Base-by-base conservation (phyloP, 2,113 vertebrate genomes). In the Echinops telfairi region DNA sequence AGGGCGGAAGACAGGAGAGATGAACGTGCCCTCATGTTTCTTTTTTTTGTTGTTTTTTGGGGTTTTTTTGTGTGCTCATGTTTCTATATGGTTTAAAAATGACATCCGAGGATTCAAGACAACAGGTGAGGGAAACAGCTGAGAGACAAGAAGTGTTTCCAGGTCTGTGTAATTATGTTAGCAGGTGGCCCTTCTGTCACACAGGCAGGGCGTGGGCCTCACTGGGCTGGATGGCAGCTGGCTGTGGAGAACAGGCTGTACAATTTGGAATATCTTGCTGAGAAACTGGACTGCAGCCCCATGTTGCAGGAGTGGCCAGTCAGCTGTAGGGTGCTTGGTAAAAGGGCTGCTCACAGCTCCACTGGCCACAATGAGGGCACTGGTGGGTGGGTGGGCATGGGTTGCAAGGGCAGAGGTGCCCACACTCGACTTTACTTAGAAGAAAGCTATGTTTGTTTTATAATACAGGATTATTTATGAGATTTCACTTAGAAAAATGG, bases 231-330 rank as follows among this genome's bases (percentile, higher is more conserved):
- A 80, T 40, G 3, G 22, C 80, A 76, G 40, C 89, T 92, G 73
- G 47, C 3, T 47, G 15, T 3, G 27, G 43, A 17, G 15, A 53
- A 53, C 33, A 33, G 17, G 60, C 3, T n/a, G 38, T 31, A 12
- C 7, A 22, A 75, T 60, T 7, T 90, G 40, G 62, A 43, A 15
- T 43, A 77, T 58, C 57, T 19, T 75, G 36, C 43, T n/a, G 57
- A 66, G 71, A 87, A 36, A 53, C 17, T 8, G 25, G 40, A 43
- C 20, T 33, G 22, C 16, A 22, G 66, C 31, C 20, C 2, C 27
- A 57, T 3, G 36, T 58, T n/a, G 0, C 0, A 11, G 19, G 10
- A 1, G 11, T 0, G 6, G 25, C 62, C 62, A n/a, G 31, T 6
- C n/a, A 53, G 43, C 16, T 20, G 14, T 31, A 31, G 4, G 0